phyloP scores from a whole-genome alignment of 2,888 invertebrate genomes.

The Carabus problematicus region DNA sequence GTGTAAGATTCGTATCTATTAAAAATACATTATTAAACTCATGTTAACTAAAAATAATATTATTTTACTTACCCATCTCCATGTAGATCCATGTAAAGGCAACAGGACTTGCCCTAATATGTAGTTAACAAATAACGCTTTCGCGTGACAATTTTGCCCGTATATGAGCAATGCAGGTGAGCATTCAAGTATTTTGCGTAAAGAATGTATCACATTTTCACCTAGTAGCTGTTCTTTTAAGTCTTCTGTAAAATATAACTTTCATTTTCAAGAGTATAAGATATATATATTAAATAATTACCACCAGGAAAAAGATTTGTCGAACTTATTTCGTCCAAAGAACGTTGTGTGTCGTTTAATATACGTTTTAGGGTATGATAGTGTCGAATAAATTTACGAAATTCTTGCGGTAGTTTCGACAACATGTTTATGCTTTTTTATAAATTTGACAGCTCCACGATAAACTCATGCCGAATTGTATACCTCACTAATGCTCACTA shows the following conservation, averaged over 20 bases:
- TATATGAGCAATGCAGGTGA: slow-evolving; percentile 75
- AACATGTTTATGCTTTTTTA: slow-evolving; percentile 43
- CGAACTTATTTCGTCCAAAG: slow-evolving; percentile 55
- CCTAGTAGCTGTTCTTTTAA: slow-evolving; percentile 54
- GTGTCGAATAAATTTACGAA: slow-evolving; percentile 55
- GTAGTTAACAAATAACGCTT: slow-evolving; percentile 75
- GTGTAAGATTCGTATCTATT: slow-evolving; percentile 66
- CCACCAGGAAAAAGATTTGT: slow-evolving; percentile 44
- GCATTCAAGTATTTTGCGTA: slow-evolving; percentile 53
- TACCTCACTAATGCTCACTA: too few species aligned
- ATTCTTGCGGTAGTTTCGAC: slow-evolving; percentile 50
- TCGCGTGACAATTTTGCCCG: slow-evolving; percentile 74
- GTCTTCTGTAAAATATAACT: slow-evolving; percentile 50
- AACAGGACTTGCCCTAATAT: slow-evolving; percentile 72
- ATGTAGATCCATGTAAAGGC: slow-evolving; percentile 67
- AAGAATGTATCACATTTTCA: slow-evolving; percentile 51
- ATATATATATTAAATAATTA: slow-evolving; percentile 21
- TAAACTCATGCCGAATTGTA: slow-evolving; percentile 9
- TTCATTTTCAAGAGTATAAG: background rate
- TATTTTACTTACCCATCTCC: slow-evolving; percentile 68
- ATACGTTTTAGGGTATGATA: slow-evolving; percentile 55
- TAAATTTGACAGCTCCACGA: slow-evolving; percentile 13
- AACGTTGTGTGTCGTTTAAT: slow-evolving; percentile 55
- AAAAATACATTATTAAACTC: background rate
- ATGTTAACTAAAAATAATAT: too few species aligned